phyloP scores from a whole-genome alignment of 2,797 vertebrate genomes.

The Sebastes goodei region DNA sequence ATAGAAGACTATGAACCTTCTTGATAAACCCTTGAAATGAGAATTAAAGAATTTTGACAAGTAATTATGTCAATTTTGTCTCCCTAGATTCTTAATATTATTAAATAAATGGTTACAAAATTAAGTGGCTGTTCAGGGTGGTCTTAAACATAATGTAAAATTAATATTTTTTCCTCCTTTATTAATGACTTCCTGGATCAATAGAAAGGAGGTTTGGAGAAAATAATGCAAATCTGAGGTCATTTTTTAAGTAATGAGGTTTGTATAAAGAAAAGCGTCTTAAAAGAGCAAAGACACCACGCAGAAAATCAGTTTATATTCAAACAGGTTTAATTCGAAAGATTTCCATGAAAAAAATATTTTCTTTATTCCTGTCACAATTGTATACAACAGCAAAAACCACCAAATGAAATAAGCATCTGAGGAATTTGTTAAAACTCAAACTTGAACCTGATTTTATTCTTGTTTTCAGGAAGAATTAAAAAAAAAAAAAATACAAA shows the following conservation, averaged over 20 bases:
- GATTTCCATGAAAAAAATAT: conserved; percentile 9
- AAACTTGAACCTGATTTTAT: background rate
- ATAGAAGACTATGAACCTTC: background rate
- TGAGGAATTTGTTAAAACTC: background rate
- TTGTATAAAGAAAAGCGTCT: background rate
- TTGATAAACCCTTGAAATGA: background rate
- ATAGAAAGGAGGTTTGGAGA: too few species aligned
- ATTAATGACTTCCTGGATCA: background rate
- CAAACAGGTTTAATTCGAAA: conserved; percentile 29
- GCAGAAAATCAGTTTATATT: conserved; percentile 1
- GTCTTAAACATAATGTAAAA: background rate
- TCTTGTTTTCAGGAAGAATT: background rate
- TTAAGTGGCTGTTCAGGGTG: background rate
- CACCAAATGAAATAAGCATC: background rate
- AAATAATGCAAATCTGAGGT: background rate
- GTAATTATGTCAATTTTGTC: too few species aligned
- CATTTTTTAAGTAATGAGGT: background rate
- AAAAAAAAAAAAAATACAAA: background rate
- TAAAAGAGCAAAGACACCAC: background rate
- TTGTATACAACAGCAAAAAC: background rate
- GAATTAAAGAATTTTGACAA: background rate
- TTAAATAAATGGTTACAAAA: background rate
- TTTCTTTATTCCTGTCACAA: background rate
- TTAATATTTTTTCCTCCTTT: background rate
- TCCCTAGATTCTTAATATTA: background rate